Conservation (phyloP, 2,797 vertebrate species). For the Pseudopleuronectes americanus region DNA sequence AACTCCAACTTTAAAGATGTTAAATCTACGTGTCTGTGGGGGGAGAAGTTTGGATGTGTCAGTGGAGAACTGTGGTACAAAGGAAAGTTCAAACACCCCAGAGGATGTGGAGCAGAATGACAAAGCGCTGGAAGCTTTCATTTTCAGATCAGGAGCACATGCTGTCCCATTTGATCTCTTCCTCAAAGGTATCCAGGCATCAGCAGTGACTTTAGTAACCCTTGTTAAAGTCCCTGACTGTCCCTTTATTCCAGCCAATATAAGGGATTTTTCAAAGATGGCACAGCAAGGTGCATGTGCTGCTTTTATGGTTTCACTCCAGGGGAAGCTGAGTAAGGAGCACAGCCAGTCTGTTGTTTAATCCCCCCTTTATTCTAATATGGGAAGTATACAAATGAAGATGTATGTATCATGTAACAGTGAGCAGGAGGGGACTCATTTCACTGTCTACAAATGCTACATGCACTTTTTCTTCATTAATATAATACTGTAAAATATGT, state of each 20-base stretch:
- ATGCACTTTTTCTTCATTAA: slow-evolving; percentile 2
- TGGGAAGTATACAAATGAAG: slow-evolving; percentile 17
- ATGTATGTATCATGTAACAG: slow-evolving; percentile 5
- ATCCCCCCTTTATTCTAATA: slow-evolving; percentile 12
- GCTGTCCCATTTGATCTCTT: slow-evolving; percentile 37
- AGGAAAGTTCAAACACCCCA: slow-evolving; percentile 36
- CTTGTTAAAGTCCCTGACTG: slow-evolving; percentile 19
- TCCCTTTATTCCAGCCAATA: slow-evolving; percentile 26
- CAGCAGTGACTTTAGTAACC: slow-evolving; percentile 51
- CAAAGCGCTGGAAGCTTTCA: slow-evolving; percentile 17
- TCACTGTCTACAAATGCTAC: slow-evolving; percentile 7
- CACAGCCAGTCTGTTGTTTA: slow-evolving; percentile 8
- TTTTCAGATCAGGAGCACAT: slow-evolving; percentile 26
- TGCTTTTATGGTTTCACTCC: slow-evolving; percentile 22
- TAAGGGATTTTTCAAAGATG: slow-evolving; percentile 33
- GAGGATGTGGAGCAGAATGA: slow-evolving; percentile 15
- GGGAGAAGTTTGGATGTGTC: neutral
- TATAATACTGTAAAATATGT: neutral
- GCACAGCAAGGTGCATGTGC: slow-evolving; percentile 42
- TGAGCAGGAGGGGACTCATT: neutral
- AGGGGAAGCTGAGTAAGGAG: slow-evolving; percentile 41
- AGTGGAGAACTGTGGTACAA: slow-evolving; percentile 12
- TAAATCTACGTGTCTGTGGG: slow-evolving; percentile 14
- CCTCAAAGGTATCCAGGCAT: slow-evolving; percentile 39
- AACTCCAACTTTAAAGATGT: slow-evolving; percentile 10